These are phyloP conservation scores for Macquaria ambigua DNA, from an alignment of 2,113 vertebrate genomes.

Conservation along the genomic window DNA sequence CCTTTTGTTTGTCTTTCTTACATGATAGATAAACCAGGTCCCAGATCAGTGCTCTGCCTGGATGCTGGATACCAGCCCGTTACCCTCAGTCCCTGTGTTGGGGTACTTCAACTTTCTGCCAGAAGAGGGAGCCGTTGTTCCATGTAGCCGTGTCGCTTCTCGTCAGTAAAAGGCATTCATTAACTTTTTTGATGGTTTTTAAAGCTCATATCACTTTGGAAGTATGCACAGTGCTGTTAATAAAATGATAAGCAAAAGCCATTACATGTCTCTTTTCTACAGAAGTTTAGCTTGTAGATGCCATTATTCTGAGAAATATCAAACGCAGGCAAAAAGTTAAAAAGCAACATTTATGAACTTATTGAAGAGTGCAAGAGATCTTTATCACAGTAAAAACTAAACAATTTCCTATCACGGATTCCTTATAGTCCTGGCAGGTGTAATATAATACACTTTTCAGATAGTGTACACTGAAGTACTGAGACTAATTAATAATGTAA, in stretches of 20 bases:
- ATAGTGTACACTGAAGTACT: not conserved
- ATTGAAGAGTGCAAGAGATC: not conserved
- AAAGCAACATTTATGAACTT: not conserved
- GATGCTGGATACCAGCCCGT: not conserved
- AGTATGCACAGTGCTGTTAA: conserved; percentile 84
- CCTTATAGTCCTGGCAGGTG: too few relatives aligned
- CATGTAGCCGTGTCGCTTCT: conserved; percentile 64
- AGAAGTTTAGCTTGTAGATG: not conserved
- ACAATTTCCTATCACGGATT: not conserved
- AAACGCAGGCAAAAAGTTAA: not conserved
- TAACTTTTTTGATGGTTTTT: conserved; percentile 73
- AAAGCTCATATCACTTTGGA: conserved; percentile 82
- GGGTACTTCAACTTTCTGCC: conserved; percentile 60
- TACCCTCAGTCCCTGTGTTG: not conserved
- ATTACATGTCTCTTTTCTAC: not conserved
- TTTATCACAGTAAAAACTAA: not conserved
- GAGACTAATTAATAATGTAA: not conserved
- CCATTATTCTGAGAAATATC: not conserved
- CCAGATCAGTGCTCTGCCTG: conserved; percentile 22
- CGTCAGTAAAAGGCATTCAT: conserved; percentile 69
- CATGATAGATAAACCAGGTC: conserved; percentile 15
- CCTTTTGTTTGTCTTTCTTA: conserved; percentile 5
- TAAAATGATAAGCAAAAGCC: conserved; percentile 75
- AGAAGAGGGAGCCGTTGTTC: conserved; percentile 77
- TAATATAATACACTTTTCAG: not conserved